Conservation (phyloP, 2,113 vertebrate species). For the Hyperoodon ampullatus region DNA sequence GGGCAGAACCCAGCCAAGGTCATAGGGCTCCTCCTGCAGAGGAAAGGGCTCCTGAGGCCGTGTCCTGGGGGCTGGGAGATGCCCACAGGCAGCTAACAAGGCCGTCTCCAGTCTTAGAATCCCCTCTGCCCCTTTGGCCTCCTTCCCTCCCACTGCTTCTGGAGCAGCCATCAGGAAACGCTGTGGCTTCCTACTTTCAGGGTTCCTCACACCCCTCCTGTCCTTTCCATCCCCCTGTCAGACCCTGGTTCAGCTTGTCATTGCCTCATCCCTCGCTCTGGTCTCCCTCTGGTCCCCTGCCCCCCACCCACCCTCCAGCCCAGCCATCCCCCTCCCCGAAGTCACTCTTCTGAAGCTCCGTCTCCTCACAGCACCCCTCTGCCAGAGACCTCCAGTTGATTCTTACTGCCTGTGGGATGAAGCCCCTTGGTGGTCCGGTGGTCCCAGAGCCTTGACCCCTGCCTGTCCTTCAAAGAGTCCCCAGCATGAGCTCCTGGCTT, state of each 20-base stretch:
- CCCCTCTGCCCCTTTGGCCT: neutral
- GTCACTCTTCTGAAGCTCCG: neutral
- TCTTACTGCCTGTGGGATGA: neutral
- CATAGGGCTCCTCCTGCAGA: neutral
- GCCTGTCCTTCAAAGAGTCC: neutral
- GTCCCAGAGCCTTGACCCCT: neutral
- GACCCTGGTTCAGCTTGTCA: neutral
- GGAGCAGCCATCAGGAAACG: neutral
- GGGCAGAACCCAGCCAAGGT: neutral
- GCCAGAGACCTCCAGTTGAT: neutral
- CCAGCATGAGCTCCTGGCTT: neutral
- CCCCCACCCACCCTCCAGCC: too few relatives aligned
- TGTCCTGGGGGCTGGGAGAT: neutral
- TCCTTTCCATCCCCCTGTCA: neutral
- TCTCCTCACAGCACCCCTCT: neutral
- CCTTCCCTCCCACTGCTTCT: neutral
- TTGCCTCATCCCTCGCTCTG: neutral
- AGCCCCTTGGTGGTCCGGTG: neutral
- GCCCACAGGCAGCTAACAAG: neutral
- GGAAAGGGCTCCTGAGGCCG: neutral
- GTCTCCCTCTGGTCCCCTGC: neutral
- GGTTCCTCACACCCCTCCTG: neutral
- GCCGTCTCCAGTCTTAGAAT: neutral
- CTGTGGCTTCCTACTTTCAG: neutral
- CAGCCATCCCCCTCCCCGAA: rapidly evolving